Conservation (phyloP, 1,140 invertebrate species). For the Chionoecetes opilio region DNA sequence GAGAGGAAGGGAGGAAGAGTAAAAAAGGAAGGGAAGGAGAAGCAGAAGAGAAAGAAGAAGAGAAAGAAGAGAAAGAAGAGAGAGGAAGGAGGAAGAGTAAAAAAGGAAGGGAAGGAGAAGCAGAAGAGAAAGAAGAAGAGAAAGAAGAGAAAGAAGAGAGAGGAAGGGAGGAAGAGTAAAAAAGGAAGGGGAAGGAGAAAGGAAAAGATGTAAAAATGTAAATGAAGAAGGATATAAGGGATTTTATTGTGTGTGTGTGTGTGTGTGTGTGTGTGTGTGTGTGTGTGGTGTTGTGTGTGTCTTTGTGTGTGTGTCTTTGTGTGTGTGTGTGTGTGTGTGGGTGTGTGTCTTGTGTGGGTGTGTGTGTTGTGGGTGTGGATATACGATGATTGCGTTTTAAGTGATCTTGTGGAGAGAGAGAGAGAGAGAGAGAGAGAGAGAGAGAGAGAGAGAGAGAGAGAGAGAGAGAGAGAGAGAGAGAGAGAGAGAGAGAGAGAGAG, state of each 20-base stretch:
- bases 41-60: neutral
- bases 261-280: constrained; percentile 39
- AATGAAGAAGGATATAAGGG: neutral
- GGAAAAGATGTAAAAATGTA: constrained; percentile 23
- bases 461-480: constrained; percentile 48
- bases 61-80: neutral
- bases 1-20: neutral
- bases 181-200: neutral
- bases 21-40: neutral
- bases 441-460: constrained; percentile 48
- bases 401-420: neutral
- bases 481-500: constrained; percentile 48
- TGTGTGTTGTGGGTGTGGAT: too few species aligned
- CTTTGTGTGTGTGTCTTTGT: constrained; percentile 18
- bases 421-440: constrained; percentile 35
- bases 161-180: too few species aligned
- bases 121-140: too few species aligned
- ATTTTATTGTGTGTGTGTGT: neutral
- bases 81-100: neutral
- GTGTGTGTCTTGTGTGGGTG: too few species aligned
- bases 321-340: too few species aligned
- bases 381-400: neutral
- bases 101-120: too few species aligned
- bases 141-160: too few species aligned
- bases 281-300: constrained; percentile 38